Evolutionary conservation across 2,888 invertebrate genomes (phyloP), one percentile per base, ranked within the genome.

Genomic region (Aethes cnicana): DNA sequence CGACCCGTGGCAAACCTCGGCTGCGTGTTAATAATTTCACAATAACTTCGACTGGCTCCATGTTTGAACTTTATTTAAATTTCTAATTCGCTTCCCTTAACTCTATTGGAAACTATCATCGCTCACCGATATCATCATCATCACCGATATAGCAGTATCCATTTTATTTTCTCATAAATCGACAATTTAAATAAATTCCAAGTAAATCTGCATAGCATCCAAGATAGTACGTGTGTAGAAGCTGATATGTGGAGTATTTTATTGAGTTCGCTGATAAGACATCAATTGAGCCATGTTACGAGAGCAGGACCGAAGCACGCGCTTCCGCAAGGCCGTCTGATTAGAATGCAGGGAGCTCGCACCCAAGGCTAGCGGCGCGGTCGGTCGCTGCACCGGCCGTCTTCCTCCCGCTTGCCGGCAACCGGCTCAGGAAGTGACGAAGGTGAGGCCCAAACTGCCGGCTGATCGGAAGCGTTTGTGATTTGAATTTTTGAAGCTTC

Each of bases 321-420:
- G 77, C 84, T 88, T 88, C 86, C 85, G 87, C 86, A 87, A 89
- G 88, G 88, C 84, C 88, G 82, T 69, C 65, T 68, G 82, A 84
- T 89, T 89, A 89, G 82, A 86, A 89, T 88, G 84, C 88, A 87
- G 78, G 78, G 83, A 81, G 86, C 88, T 84, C 82, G 84, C 84
- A 80, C 75, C 84, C 88, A 88, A 88, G 88, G 88, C 86, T 85
- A 77, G 64, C 68, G 64, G 76, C 69, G 72, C 78, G 81, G 75
- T 74, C 87, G 86, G 86, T 87, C 86, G 87, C 72, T 87, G 87
- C 87, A 84, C 88, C 58, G 68, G 66, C 63, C 61, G 80, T 82
- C 83, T 86, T 86, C 86, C 87, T 86, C 83, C 70, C 78, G 66
- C 77, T 79, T 69, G 68, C 72, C 80, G 75, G 77, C 75, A 79